Evolutionary conservation across 2,888 invertebrate species (phyloP).

Genomic region (Copidosoma aretas): DNA sequence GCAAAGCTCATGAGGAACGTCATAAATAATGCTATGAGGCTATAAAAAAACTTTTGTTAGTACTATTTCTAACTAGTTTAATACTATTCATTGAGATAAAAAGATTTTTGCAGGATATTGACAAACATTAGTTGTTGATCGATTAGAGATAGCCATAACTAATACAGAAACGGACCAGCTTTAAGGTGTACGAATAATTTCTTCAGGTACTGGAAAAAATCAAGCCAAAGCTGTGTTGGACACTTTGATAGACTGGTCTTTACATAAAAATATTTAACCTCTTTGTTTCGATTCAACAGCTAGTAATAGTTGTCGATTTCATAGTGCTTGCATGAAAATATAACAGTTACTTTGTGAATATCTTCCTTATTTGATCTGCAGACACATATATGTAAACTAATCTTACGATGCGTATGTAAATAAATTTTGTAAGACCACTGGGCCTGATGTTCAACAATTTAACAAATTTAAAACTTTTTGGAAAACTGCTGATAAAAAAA

Average conservation of each 20-base stretch:
- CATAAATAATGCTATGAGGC: constrained; percentile 13
- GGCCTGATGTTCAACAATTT: constrained; percentile 34
- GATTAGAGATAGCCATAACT: constrained; percentile 45
- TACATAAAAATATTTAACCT: constrained; percentile 42
- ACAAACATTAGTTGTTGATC: constrained; percentile 41
- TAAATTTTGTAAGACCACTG: constrained; percentile 40
- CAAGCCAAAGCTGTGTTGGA: constrained; percentile 40
- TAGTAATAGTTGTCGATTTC: constrained; percentile 46
- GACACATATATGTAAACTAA: constrained; percentile 48
- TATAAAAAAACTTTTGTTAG: constrained; percentile 2
- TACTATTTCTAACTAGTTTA: neutral
- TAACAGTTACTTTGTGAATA: constrained; percentile 45
- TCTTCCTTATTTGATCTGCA: constrained; percentile 44
- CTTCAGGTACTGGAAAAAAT: constrained; percentile 37
- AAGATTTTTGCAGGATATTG: constrained; percentile 41
- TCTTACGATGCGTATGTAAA: constrained; percentile 44
- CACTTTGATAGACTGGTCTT: constrained; percentile 42
- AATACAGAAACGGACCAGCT: constrained; percentile 44
- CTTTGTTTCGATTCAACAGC: constrained; percentile 49
- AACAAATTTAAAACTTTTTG: no score
- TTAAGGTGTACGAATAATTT: constrained; percentile 42
- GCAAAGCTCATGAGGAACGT: neutral
- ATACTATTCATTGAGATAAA: no score
- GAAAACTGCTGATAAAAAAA: no score
- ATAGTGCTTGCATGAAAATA: constrained; percentile 42